Evolutionary conservation across 2,797 vertebrate species (phyloP).

Genomic region (Benthosema pterotum): DNA sequence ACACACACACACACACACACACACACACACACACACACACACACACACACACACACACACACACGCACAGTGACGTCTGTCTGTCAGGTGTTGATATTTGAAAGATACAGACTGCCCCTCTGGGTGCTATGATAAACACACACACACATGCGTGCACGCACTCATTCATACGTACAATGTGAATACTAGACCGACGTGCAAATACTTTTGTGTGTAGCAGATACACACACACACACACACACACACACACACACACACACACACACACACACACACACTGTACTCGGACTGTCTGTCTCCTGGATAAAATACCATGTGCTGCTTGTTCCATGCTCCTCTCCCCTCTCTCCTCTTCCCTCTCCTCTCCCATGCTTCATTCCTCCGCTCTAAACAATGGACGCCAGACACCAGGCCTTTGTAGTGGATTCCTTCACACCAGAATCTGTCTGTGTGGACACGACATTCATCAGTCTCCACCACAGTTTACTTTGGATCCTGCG

Average conservation of each 20-base stretch:
- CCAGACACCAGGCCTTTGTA: conserved; percentile 63
- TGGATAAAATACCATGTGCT: too few species aligned
- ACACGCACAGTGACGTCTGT: conserved; percentile 15
- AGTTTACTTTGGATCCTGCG: conserved; percentile 74
- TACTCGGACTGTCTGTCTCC: too few species aligned
- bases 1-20: conserved; percentile 10
- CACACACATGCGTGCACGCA: conserved; percentile 9
- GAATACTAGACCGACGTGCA: background rate
- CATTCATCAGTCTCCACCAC: conserved; percentile 64
- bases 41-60: conserved; percentile 22
- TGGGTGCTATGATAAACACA: conserved; percentile 43
- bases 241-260: conserved; percentile 3
- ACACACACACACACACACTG: too few species aligned
- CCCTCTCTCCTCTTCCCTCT: background rate
- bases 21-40: conserved; percentile 12
- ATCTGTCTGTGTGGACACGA: conserved; percentile 74
- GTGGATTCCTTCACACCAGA: conserved; percentile 79
- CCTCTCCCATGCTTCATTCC: conserved; percentile 69
- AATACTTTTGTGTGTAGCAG: background rate
- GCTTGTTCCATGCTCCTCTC: conserved; percentile 13
- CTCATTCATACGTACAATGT: conserved; percentile 9
- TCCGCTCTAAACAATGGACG: conserved; percentile 59
- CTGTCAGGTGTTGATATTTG: conserved; percentile 60
- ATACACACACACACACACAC: conserved; percentile 3
- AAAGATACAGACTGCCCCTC: conserved; percentile 44